Percentiles rank a stretch among this genome's conserved stretches.
Conservation (phyloP, 2,797 vertebrate genomes). For the Ctenochaetus hawaiiensis region DNA sequence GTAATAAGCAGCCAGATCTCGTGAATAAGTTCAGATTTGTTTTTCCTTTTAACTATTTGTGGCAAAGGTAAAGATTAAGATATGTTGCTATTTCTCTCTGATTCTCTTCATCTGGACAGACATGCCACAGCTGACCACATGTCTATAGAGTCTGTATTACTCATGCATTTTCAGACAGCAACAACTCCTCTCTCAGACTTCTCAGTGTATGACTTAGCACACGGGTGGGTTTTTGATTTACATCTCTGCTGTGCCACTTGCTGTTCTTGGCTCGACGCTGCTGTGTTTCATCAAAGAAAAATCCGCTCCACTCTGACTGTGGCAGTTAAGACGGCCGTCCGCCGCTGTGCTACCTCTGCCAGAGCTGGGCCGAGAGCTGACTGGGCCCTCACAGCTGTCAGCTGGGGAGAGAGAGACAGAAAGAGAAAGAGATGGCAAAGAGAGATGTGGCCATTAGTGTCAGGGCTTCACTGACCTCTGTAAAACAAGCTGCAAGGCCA, state of each 20-base stretch:
- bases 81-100: constrained; percentile 5
- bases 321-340: constrained; percentile 72
- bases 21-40: constrained; percentile 65
- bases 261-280: constrained; percentile 87
- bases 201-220: constrained; percentile 87
- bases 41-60: constrained; percentile 60
- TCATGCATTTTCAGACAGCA: constrained; percentile 89
- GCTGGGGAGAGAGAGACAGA: constrained; percentile 41
- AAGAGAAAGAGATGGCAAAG: constrained; percentile 19
- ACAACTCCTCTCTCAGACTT: constrained; percentile 84
- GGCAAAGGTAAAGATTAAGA: constrained; percentile 43
- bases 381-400: constrained; percentile 67
- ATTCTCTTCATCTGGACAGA: constrained; percentile 70
- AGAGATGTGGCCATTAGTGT: constrained; percentile 33
- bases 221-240: constrained; percentile 89
- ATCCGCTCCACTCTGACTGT: constrained; percentile 81
- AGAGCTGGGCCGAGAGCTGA: constrained; percentile 50
- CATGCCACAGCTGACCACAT: constrained; percentile 82
- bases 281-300: constrained; percentile 90
- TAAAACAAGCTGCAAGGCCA: constrained; percentile 44
- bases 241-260: constrained; percentile 88
- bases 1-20: constrained; percentile 68
- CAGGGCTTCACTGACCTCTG: constrained; percentile 32
- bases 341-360: constrained; percentile 68
- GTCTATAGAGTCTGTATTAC: constrained; percentile 87